Base-by-base conservation (phyloP, 2,797 vertebrate genomes). In the Rhinella marina region DNA sequence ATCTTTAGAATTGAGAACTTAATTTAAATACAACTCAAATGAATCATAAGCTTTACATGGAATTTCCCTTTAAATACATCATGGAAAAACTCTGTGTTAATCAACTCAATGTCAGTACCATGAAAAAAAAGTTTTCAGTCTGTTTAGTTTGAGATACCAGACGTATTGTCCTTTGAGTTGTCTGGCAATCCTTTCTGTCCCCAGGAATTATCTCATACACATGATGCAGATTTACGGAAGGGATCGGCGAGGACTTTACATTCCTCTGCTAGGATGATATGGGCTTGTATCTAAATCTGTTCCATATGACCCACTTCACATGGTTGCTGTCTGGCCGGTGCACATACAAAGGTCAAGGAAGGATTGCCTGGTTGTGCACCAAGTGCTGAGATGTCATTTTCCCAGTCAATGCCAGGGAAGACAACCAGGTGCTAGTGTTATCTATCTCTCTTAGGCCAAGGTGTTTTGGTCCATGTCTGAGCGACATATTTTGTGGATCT, bases 231-330 rank as follows among this genome's bases (percentile, higher is more conserved):
- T 95, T 95, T 95, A 92, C 84, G 57, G 92, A 93, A 92, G 89
- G 92, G 90, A 92, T 93, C 91, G 88, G 90, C 91, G 91, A 93
- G 91, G 91, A 94, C 93, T 91, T 92, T 93, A 90, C 95, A 94
- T 96, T 96, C 95, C 95, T 95, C 77, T 89, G 92, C 91, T 93
- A 91, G 93, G 94, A 96, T 93, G 94, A 93, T 93, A 95, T 91
- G 90, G 92, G 93, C 91, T 94, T 93, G 92, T 91, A 85, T 95
- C 96, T 96, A 97, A 98, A 98, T 96, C 98, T 97, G 95, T 96
- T 96, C 96, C 97, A 96, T 97, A 98, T 99, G 97, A 98, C 96
- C 96, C 93, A 92, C 92, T 95, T 98, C 97, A 97, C 96, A 96
- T 96, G 96, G 94, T 90, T 91, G 61, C 90, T 94, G 96, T 95